Conservation (phyloP, 2,797 vertebrate genomes). For the Chelmon rostratus region DNA sequence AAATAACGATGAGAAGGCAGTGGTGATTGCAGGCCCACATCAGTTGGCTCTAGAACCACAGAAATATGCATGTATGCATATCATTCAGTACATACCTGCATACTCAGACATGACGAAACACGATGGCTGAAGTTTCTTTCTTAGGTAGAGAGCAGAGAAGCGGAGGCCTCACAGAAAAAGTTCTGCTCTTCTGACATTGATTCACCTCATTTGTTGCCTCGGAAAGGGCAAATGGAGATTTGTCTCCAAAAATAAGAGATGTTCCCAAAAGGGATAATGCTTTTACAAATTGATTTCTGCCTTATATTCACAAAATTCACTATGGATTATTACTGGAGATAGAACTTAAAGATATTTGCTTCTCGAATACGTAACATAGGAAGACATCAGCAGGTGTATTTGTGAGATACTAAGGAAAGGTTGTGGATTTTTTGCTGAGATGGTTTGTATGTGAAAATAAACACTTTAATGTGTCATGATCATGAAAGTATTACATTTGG, state of each 20-base stretch:
- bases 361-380: not conserved
- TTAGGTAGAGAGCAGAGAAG: not conserved
- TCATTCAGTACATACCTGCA: not conserved
- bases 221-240: constrained; percentile 35
- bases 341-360: constrained; percentile 29
- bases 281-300: constrained; percentile 44
- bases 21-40: constrained; percentile 31
- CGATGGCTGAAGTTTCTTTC: not conserved
- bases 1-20: constrained; percentile 45
- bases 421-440: constrained; percentile 1
- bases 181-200: constrained; percentile 20
- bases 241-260: constrained; percentile 46
- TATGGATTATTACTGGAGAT: constrained; percentile 33
- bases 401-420: constrained; percentile 15
- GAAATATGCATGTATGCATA: not conserved
- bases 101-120: not conserved
- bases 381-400: constrained; percentile 15
- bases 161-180: constrained; percentile 13
- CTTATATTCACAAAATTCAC: constrained; percentile 32
- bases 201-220: constrained; percentile 31
- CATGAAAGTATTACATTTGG: not conserved
- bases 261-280: constrained; percentile 30
- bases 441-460: not conserved
- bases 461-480: not conserved
- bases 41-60: not conserved